Evolutionary conservation across 37 sponge, comb jelly and placozoan species (phyloP), one percentile per base, ranked within the genome.

Genomic region (Chondrilla cf. caribensis): DNA sequence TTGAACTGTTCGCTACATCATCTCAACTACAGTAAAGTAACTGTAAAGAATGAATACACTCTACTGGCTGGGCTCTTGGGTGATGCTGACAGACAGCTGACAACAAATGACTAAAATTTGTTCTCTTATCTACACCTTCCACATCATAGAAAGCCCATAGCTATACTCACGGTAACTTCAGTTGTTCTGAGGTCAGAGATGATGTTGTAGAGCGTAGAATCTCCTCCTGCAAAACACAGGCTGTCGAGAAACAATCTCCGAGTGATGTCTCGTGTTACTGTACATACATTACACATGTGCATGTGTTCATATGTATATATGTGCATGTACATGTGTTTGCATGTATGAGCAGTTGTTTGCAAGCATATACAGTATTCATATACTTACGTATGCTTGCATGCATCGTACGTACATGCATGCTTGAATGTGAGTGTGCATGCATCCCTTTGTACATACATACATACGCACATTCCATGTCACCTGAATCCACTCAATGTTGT

Each of bases 221-320:
- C 68, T 6, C 35, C 29, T 33, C 68, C 68, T 67, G 32, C 68
- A 28, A 67, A 28, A 29, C 26, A 67, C 68, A 67, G 35, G 33
- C 68, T 67, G 68, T 59, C 57, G 18, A 58, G 32, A 83, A 33
- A 73, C 39, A 25, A 84, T 78, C 84, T 32, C 89, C 89, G 18
- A 76, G 82, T 54, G 84, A 81, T 33, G 85, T 85, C 25, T 85
- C 26, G n/a, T n/a, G n/a, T n/a, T n/a, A n/a, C 6, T 28, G 29
- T 62, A 62, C 64, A 62, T 62, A 62, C 29, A 28, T 6, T 29
- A 28, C 15, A n/a, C 7, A 62, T 62, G 51, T 47, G 51, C 11
- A 78, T 83, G 60, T 54, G 55, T 78, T 54, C 43, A 55, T 78
- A 55, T 78, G 79, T 78, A 55, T 78, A 55, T 78, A 55, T 44